Percentiles rank a stretch among this genome's conserved stretches.
Evolutionary conservation across 2,797 vertebrate genomes (phyloP).

Genomic region (Scleropages formosus): DNA sequence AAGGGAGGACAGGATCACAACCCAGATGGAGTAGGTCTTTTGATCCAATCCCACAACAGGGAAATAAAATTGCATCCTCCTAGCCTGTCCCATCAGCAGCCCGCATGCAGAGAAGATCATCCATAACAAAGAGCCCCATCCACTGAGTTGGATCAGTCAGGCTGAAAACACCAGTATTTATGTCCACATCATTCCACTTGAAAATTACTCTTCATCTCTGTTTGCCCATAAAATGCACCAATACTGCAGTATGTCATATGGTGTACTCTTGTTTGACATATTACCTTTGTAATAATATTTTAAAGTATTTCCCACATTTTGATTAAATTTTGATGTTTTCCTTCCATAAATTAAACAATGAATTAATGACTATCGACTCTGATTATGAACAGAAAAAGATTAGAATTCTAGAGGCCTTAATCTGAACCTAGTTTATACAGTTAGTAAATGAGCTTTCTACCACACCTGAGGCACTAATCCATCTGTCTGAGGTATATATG

Average conservation of each 20-base stretch:
- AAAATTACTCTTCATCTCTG: neutral
- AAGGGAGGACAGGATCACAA: slow-evolving; percentile 57
- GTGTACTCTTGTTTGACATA: too few species aligned
- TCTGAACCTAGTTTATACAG: too few species aligned
- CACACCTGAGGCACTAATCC: too few species aligned
- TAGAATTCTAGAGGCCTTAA: too few species aligned
- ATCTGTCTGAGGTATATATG: too few species aligned
- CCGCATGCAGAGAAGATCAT: slow-evolving; percentile 36
- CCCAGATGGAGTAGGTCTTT: slow-evolving; percentile 56
- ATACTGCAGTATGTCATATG: neutral
- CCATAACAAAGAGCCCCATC: slow-evolving; percentile 55
- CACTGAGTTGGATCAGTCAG: slow-evolving; percentile 22
- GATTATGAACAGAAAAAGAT: too few species aligned
- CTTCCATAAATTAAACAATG: too few species aligned
- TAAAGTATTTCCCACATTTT: too few species aligned
- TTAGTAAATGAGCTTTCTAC: too few species aligned
- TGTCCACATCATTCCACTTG: neutral
- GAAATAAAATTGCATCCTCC: slow-evolving; percentile 48
- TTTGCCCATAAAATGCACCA: neutral
- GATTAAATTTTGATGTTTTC: too few species aligned
- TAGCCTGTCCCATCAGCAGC: slow-evolving; percentile 37
- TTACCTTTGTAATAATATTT: too few species aligned
- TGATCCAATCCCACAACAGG: slow-evolving; percentile 48
- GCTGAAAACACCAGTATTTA: slow-evolving; percentile 26
- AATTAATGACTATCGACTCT: too few species aligned